Evolutionary conservation across 1,140 invertebrate genomes (phyloP), one percentile per base, ranked within the genome.

Genomic region (Pemphigus obesinymphae): DNA sequence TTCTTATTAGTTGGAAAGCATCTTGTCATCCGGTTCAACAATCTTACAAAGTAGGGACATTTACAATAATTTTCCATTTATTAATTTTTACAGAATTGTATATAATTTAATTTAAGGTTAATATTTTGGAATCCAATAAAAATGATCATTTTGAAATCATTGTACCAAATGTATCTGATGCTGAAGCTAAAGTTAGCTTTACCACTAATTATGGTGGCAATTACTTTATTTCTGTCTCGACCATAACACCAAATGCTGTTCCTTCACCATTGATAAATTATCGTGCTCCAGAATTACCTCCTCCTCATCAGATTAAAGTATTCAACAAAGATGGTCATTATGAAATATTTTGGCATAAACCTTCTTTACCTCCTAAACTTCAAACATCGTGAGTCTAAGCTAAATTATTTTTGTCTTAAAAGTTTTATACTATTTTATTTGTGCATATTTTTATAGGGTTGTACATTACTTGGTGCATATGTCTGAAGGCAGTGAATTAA

Each of bases 281-380:
- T 82, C 81, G 84, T 48, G 91, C 91, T 0, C 91, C 91, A 3
- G 85, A 86, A 10, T 88, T 94, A 58, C 86, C 89, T 23, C 86
- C 91, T n/a, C 93, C 93, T 3, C 88, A 89, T 85, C 91, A 91
- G 85, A 84, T 95, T 0, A 87, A 88, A 58, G 89, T 91, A 6
- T 86, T 89, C 70, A 86, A 88, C 3, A 87, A 89, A 84, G 89
- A 90, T 87, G 89, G 90, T 23, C 89, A 89, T 82, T 90, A 90
- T 83, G 85, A 91, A 82, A 85, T 94, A 6, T 89, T 88, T 84
- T 94, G 93, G 92, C 85, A 89, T 48, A 88, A 90, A 82, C 82
- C 50, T 84, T 81, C 58, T 17, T 48, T 84, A 26, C 75, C 82
- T 20, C 17, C 11, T 63, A 29, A 29, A 75, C 50, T 53, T 26